Evolutionary conservation across 2,888 invertebrate genomes (phyloP).

Genomic region (Lithophane leautieri): DNA sequence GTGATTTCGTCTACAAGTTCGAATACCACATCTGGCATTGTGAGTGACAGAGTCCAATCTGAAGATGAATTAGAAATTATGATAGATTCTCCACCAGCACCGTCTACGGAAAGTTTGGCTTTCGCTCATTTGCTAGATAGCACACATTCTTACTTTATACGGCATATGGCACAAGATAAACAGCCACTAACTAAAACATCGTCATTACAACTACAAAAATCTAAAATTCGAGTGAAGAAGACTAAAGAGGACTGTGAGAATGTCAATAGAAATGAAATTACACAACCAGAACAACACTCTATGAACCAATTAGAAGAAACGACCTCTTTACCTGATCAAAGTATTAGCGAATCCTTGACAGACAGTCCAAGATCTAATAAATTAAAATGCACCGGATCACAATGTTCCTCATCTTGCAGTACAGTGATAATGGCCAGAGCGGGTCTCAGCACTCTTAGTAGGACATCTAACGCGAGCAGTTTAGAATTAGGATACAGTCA

Average conservation of each 20-base stretch:
- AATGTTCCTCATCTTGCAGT: slow-evolving; percentile 96
- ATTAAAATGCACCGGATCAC: slow-evolving; percentile 93
- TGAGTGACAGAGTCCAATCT: slow-evolving; percentile 98
- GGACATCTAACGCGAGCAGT: slow-evolving; percentile 95
- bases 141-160: slow-evolving; percentile 86
- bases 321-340: slow-evolving; percentile 83
- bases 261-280: slow-evolving; percentile 71
- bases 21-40: slow-evolving; percentile 99
- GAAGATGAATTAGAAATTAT: slow-evolving; percentile 98
- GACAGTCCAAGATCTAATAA: slow-evolving; percentile 91
- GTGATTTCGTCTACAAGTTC: slow-evolving; percentile 98
- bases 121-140: slow-evolving; percentile 94
- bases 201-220: slow-evolving; percentile 82
- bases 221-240: slow-evolving; percentile 79
- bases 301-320: slow-evolving; percentile 79
- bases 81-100: slow-evolving; percentile 96
- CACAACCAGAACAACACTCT: slow-evolving; percentile 74
- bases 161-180: slow-evolving; percentile 79
- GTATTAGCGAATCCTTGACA: slow-evolving; percentile 86
- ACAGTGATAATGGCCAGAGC: slow-evolving; percentile 94
- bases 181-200: slow-evolving; percentile 81
- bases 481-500: slow-evolving; percentile 96
- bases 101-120: slow-evolving; percentile 96
- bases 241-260: slow-evolving; percentile 79
- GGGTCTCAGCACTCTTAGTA: slow-evolving; percentile 88